Evolutionary conservation across 2,113 vertebrate genomes (phyloP), one percentile per base, ranked within the genome.

Genomic region (Cisticola juncidis): DNA sequence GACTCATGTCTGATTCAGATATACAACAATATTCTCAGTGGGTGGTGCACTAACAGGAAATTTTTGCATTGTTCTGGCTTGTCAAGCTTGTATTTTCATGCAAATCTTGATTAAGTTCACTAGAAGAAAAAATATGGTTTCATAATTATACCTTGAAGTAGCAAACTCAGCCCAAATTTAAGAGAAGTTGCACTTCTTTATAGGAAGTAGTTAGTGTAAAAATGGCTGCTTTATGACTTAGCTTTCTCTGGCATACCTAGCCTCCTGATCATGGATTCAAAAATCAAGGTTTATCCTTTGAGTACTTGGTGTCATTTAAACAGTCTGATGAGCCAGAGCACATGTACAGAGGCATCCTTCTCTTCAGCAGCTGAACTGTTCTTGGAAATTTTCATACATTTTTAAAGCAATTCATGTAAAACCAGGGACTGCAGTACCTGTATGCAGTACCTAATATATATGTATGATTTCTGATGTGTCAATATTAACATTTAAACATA

Each of bases 1-100:
- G 84, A 96, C 66, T 95, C 86, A 91, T n/a, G 66, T 62, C 83
- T 96, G 90, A 91, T 96, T 95, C 88, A 92, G 81, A 86, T 73
- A 92, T 29, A 96, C 19, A 88, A 80, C 61, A 89, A 74, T 90
- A 96, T 86, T 92, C 66, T 73, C 26, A 91, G 51, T 86, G 91
- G 88, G 77, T 91, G 92, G 88, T 92, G 81, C 54, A 78, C 53
- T 81, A 73, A 47, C 90, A 74, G 60, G 71, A 94, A 94, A 91
- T 36, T 92, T 88, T 93, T 76, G 29, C 18, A 88, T 68, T 95
- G 88, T 94, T 92, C 78, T 72, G 64, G 38, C 82, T 97, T 95
- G 92, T 88, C 77, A 89, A 88, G 50, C 58, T 79, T 91, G 78
- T 28, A 60, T 94, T 92, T 94, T 96, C 83, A 92, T 91, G 47